A percentile compares a stretch with the other conserved stretches of the same genome.
Evolutionary conservation across 2,797 vertebrate species (phyloP).

Genomic region (Manis pentadactyla): DNA sequence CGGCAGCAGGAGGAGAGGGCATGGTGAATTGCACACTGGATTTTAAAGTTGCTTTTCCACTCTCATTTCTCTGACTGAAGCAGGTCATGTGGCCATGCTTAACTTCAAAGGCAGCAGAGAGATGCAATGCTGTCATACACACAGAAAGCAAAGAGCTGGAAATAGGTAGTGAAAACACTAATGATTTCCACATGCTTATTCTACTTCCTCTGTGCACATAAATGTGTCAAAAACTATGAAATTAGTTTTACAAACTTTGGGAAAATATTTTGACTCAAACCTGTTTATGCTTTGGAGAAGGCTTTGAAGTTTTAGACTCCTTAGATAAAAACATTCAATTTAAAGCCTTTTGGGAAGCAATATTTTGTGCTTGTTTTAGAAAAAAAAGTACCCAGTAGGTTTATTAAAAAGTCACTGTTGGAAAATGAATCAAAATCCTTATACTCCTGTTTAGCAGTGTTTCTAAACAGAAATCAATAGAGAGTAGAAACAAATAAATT

Average conservation of each 20-base stretch:
- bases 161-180: not conserved
- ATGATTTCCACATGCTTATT: not conserved
- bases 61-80: not conserved
- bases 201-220: not conserved
- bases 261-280: conserved; percentile 42
- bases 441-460: not conserved
- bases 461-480: not conserved
- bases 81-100: not conserved
- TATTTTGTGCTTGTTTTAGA: not conserved
- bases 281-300: conserved; percentile 26
- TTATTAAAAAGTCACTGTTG: not conserved
- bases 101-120: not conserved
- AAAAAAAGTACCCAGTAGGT: not conserved
- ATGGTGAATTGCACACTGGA: accelerated
- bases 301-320: not conserved
- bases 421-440: conserved; percentile 31
- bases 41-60: not conserved
- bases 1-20: not conserved
- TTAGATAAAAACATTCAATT: conserved; percentile 33
- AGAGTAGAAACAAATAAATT: not conserved
- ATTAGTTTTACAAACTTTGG: not conserved
- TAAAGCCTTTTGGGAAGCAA: conserved; percentile 5
- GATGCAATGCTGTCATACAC: not conserved
- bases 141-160: not conserved
- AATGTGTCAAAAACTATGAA: not conserved